A percentile compares a stretch with the other conserved stretches of the same genome.
phyloP scores from a whole-genome alignment of 1,140 invertebrate species.

The Monomorium pharaonis region DNA sequence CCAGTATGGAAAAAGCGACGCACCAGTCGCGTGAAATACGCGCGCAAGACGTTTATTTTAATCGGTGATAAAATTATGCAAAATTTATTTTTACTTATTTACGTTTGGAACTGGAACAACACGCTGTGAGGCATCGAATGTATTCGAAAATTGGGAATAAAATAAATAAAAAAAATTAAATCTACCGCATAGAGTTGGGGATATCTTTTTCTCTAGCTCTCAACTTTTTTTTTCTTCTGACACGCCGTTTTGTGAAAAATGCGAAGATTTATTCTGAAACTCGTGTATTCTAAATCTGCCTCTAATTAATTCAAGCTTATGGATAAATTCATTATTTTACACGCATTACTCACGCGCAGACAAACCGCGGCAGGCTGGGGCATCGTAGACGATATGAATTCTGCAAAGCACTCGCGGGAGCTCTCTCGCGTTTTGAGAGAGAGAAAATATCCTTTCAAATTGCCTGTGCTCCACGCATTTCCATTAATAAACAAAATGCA shows the following conservation, averaged over 20 bases:
- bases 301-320: conserved; percentile 42
- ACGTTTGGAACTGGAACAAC: not conserved
- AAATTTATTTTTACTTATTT: not conserved
- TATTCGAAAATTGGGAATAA: not conserved
- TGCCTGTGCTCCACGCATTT: conserved; percentile 39
- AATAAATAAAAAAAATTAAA: not conserved
- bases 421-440: conserved; percentile 27
- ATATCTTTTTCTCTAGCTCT: not conserved
- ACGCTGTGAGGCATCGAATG: not conserved
- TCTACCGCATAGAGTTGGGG: not conserved
- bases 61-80: not conserved
- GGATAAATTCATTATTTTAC: conserved; percentile 52
- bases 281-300: not conserved
- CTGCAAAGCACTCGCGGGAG: conserved; percentile 36
- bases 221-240: not conserved
- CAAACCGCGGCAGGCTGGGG: conserved; percentile 20
- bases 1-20: not conserved
- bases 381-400: conserved; percentile 50
- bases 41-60: conserved; percentile 15
- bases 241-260: not conserved
- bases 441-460: conserved; percentile 56
- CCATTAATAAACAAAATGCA: conserved; percentile 66
- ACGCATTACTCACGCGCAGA: conserved; percentile 27
- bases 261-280: not conserved
- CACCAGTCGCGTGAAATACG: conserved; percentile 8